Evolutionary conservation across 2,888 invertebrate genomes (phyloP).

Genomic region (Baccha elongata): DNA sequence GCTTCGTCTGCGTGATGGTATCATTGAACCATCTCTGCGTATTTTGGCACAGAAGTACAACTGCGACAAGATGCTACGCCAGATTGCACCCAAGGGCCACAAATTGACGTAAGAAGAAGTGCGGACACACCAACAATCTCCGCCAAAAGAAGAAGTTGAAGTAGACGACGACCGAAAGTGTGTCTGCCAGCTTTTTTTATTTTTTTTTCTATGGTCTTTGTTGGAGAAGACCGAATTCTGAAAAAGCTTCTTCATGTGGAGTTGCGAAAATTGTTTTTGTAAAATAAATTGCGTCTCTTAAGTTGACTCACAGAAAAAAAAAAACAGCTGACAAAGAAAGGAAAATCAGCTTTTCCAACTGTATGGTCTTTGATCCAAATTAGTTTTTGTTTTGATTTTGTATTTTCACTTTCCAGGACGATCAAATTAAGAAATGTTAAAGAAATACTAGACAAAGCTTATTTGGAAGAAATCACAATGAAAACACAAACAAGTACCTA

Average conservation of each 20-base stretch:
- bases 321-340: too few relatives aligned
- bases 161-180: constrained; percentile 85
- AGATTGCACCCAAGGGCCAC: constrained; percentile 99
- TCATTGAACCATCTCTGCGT: constrained; percentile 98
- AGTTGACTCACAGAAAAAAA: constrained; percentile 53
- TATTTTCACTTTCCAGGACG: too few relatives aligned
- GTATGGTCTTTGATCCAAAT: too few relatives aligned
- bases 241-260: constrained; percentile 9
- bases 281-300: constrained; percentile 53
- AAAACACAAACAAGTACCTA: too few relatives aligned
- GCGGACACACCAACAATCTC: constrained; percentile 99
- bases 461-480: too few relatives aligned
- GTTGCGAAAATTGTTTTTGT: constrained; percentile 40
- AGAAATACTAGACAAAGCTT: too few relatives aligned
- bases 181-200: too few relatives aligned
- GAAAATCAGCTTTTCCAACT: too few relatives aligned
- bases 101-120: constrained; percentile 99
- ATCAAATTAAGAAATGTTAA: too few relatives aligned
- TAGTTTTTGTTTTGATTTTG: too few relatives aligned
- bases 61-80: constrained; percentile 99
- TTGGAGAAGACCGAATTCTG: constrained; percentile 23
- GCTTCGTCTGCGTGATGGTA: constrained; percentile 95
- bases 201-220: constrained; percentile 35
- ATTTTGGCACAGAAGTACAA: constrained; percentile 99
- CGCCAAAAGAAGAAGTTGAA: constrained; percentile 99